Evolutionary conservation across 2,113 vertebrate genomes (phyloP).

Genomic region (Brachionichthys hirsutus): DNA sequence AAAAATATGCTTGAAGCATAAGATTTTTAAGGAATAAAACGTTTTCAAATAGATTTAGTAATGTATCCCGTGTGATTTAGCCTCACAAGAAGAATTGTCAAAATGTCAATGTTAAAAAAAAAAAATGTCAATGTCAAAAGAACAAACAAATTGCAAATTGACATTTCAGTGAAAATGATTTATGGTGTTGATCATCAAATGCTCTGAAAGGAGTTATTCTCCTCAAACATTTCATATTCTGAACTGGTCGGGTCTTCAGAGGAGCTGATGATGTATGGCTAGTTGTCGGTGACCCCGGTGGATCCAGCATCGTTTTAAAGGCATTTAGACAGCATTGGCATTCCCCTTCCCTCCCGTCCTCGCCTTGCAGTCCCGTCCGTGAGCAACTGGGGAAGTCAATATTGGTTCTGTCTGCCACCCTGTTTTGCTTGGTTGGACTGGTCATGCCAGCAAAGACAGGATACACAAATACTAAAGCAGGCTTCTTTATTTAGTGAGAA

Average conservation of each 20-base stretch:
- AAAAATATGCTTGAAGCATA: too few relatives aligned
- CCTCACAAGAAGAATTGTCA: too few relatives aligned
- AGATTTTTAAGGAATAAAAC: background rate
- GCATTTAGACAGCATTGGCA: constrained; percentile 52
- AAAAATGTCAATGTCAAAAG: too few relatives aligned
- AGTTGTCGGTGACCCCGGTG: constrained; percentile 44
- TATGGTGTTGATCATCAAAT: too few relatives aligned
- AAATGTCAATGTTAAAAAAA: too few relatives aligned
- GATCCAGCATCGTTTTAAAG: constrained; percentile 61
- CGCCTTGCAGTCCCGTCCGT: constrained; percentile 22
- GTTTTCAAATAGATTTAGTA: constrained; percentile 28
- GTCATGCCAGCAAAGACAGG: constrained; percentile 23
- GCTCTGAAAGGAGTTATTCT: too few relatives aligned
- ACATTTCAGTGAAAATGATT: too few relatives aligned
- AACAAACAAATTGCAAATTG: too few relatives aligned
- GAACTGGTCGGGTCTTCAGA: constrained; percentile 3
- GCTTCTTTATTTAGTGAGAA: constrained; percentile 51
- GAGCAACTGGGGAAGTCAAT: constrained; percentile 50
- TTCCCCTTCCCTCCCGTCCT: constrained; percentile 33
- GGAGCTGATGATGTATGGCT: constrained; percentile 17
- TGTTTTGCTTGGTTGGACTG: constrained; percentile 71
- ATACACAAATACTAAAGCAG: constrained; percentile 52
- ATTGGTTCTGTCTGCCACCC: constrained; percentile 64
- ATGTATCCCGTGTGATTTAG: constrained; percentile 16
- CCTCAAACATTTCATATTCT: background rate